Evolutionary conservation across 2,888 invertebrate genomes (phyloP), one percentile per base, ranked within the genome.

Genomic region (Leptopilina myrica): DNA sequence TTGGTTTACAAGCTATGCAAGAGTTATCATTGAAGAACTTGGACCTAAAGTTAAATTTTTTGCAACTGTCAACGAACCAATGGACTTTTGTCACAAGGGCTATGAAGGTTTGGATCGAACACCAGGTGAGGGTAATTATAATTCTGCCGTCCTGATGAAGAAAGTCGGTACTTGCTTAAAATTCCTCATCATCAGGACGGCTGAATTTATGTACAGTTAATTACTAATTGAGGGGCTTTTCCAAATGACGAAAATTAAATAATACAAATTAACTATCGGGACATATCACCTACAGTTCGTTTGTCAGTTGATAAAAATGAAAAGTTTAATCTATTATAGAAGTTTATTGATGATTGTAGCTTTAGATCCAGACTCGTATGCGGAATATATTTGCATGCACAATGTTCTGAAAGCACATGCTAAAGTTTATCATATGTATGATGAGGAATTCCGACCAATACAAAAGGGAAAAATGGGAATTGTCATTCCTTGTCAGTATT

Each of bases 61-160:
- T 95, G 93, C 95, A 67, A 96, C 96, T 15, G n/a, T 97, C 84
- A 97, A 97, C 88, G 97, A 97, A 88, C 96, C 96, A 1, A 93
- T 92, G 90, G 92, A 93, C 83, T 92, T 93, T 59, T 94, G 94
- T 85, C 87, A 92, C 80, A 92, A 92, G 83, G 93, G 93, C 2
- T 95, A 94, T 84, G 93, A 76, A 0, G 3, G 0, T 0, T 73
- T 64, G 0, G 0, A 0, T 1, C 53, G 76, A 7, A 87, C 89
- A 1, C 87, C 88, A 64, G 86, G 85, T 73, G 85, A 69, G 11
- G 14, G 8, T n/a, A 64, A 64, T 20, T 15, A 20, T 62, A 8
- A 62, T 62, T 15, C 62, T 20, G 20, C n/a, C n/a, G n/a, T n/a
- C n/a, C n/a, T n/a, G n/a, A n/a, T n/a, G n/a, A n/a, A n/a, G n/a